These are phyloP conservation scores for Mercenaria mercenaria DNA, from an alignment of 1,140 invertebrate species.

Conservation along the genomic window DNA sequence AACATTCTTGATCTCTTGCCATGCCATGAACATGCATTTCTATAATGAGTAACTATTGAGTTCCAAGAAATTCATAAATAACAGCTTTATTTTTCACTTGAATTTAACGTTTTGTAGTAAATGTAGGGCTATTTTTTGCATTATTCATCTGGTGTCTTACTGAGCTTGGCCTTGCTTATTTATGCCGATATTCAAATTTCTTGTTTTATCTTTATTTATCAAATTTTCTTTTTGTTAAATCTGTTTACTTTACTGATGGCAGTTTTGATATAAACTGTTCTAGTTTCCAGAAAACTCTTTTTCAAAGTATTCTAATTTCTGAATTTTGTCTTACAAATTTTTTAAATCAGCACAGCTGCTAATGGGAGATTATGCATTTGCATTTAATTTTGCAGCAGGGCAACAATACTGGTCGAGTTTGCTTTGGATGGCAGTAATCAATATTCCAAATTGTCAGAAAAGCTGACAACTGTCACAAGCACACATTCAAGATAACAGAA, in stretches of 20 bases:
- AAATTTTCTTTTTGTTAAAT: too few species aligned
- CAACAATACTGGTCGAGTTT: too few species aligned
- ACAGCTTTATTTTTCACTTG: not conserved
- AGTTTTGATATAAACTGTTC: too few species aligned
- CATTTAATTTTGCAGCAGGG: not conserved
- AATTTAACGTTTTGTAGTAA: too few species aligned
- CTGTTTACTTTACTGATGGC: too few species aligned
- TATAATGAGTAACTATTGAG: not conserved
- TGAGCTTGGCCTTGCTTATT: too few species aligned
- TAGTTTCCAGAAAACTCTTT: too few species aligned
- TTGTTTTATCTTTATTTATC: too few species aligned
- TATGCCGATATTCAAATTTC: too few species aligned
- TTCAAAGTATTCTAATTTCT: too few species aligned
- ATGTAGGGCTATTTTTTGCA: too few species aligned
- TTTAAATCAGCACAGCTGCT: not conserved
- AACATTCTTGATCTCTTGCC: slow-evolving; percentile 3
- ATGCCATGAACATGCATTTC: slow-evolving; percentile 4
- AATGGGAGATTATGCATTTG: slow-evolving; percentile 6
- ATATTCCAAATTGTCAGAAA: not conserved
- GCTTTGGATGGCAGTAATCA: slow-evolving; percentile 4
- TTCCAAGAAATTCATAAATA: not conserved
- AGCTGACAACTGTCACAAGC: slow-evolving; percentile 1
- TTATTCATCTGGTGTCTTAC: too few species aligned
- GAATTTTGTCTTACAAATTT: not conserved
- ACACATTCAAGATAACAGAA: not conserved